These are phyloP conservation scores for Girardinichthys multiradiatus DNA, from an alignment of 2,113 vertebrate species.

Conservation along the genomic window DNA sequence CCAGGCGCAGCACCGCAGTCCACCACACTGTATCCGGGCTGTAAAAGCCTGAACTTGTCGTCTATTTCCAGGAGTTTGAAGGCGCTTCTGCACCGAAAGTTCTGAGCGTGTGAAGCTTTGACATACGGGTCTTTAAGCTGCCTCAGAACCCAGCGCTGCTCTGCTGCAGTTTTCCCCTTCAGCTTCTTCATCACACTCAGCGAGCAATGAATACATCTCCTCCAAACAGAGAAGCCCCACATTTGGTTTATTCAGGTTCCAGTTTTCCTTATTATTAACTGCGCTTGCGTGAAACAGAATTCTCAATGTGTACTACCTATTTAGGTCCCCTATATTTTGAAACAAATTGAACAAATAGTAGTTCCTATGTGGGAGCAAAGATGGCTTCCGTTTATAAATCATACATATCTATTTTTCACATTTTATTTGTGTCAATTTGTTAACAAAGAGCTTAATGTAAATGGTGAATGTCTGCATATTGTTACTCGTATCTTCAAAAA, in stretches of 20 bases:
- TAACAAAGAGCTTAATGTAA: neutral
- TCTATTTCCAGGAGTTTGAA: constrained; percentile 94
- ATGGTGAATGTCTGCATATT: no score
- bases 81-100: constrained; percentile 91
- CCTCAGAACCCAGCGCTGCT: constrained; percentile 86
- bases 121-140: constrained; percentile 91
- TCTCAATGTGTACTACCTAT: neutral
- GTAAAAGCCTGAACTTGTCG: constrained; percentile 80
- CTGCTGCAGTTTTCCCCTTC: constrained; percentile 74
- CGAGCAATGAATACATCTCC: constrained; percentile 72
- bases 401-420: neutral
- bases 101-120: constrained; percentile 81
- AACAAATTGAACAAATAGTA: neutral
- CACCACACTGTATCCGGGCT: constrained; percentile 84
- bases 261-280: accelerated
- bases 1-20: constrained; percentile 94
- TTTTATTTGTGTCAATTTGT: neutral
- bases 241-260: constrained; percentile 17
- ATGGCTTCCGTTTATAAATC: neutral
- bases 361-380: constrained; percentile 28
- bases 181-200: constrained; percentile 56
- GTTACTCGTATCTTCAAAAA: no score
- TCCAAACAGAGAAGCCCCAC: constrained; percentile 32
- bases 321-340: constrained; percentile 6
- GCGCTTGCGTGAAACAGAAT: constrained; percentile 37